These are phyloP conservation scores for Bombus difficillimus DNA, from an alignment of 1,140 invertebrate species.

Conservation along the genomic window DNA sequence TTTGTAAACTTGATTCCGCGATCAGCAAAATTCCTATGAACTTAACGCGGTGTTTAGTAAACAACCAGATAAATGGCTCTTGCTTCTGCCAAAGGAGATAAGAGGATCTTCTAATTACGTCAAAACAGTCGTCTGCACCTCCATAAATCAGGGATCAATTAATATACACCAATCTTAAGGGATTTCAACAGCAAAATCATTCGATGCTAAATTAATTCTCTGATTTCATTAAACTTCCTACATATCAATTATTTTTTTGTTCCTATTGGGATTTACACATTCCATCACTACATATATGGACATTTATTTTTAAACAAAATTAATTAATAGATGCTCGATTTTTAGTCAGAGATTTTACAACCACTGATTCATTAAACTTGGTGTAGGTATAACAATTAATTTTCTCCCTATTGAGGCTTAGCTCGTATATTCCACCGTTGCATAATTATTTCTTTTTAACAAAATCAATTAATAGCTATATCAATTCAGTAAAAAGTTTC, in stretches of 20 bases:
- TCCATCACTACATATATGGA: no score
- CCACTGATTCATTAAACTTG: neutral
- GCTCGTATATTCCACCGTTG: neutral
- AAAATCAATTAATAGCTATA: neutral
- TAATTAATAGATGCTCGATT: no score
- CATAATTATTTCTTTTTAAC: neutral
- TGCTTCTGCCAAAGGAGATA: slow-evolving; percentile 49
- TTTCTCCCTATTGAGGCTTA: neutral
- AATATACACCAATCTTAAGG: neutral
- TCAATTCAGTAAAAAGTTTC: neutral
- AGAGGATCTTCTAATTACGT: slow-evolving; percentile 35
- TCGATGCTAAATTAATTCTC: neutral
- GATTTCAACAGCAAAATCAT: neutral
- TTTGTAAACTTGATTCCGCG: slow-evolving; percentile 72
- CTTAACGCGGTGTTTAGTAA: slow-evolving; percentile 74
- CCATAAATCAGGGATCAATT: slow-evolving; percentile 13
- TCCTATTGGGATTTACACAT: no score
- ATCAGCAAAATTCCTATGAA: slow-evolving; percentile 69
- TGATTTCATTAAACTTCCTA: neutral
- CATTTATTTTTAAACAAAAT: no score
- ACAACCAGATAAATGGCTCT: slow-evolving; percentile 72
- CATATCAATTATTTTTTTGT: neutral
- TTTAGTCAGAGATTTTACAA: no score
- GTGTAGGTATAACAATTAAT: neutral
- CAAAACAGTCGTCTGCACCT: slow-evolving; percentile 9